These are phyloP conservation scores for Papilio aristodemus DNA, from an alignment of 1,140 invertebrate genomes.

Conservation along the genomic window DNA sequence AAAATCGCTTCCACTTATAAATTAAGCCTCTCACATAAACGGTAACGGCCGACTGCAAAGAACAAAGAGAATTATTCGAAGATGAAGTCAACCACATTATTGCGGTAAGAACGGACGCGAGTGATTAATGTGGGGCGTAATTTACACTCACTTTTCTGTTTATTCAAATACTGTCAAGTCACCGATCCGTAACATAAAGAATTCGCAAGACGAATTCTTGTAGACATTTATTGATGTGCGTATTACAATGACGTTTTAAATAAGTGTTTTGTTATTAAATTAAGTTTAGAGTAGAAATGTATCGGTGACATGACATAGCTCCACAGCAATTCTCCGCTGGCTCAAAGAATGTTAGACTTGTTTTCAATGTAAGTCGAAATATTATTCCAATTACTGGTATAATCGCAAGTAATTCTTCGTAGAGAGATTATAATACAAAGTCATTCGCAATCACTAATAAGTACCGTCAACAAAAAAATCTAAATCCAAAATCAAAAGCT, in stretches of 20 bases:
- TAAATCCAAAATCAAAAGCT: neutral
- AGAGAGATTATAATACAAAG: no score
- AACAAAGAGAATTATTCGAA: conserved; percentile 77
- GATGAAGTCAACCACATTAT: conserved; percentile 78
- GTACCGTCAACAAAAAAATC: neutral
- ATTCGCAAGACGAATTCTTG: neutral
- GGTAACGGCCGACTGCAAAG: conserved; percentile 59
- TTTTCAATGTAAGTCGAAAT: no score
- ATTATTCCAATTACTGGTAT: no score
- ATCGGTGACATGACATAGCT: no score
- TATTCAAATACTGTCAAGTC: conserved; percentile 43
- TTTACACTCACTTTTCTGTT: conserved; percentile 70
- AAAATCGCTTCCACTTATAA: conserved; percentile 35
- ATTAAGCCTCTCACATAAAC: conserved; percentile 55
- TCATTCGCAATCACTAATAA: neutral
- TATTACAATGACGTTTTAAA: conserved; percentile 1
- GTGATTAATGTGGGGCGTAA: conserved; percentile 71
- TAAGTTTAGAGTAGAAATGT: no score
- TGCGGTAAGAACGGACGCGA: conserved; percentile 62
- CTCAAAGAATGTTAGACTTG: no score
- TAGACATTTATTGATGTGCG: neutral
- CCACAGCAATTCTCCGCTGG: no score
- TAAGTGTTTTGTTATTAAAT: neutral
- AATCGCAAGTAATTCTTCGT: no score
- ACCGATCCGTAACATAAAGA: conserved; percentile 12